phyloP scores from a whole-genome alignment of 1,140 invertebrate genomes.

The Sarcophaga bullata region DNA sequence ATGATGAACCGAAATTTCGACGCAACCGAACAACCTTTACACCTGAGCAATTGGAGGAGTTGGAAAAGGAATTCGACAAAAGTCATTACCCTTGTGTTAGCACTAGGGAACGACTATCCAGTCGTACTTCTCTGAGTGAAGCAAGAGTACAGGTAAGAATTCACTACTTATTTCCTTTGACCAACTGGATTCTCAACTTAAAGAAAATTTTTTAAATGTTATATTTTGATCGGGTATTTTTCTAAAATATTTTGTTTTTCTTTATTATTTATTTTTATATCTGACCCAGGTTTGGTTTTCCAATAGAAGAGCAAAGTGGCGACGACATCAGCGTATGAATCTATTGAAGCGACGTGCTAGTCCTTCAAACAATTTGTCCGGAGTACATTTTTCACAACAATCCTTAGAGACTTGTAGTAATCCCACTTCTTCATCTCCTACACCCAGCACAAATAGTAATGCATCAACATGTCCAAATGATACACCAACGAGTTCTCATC shows the following conservation, averaged over 20 bases:
- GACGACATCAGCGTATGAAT: slow-evolving; percentile 94
- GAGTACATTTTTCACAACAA: slow-evolving; percentile 53
- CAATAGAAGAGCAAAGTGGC: slow-evolving; percentile 96
- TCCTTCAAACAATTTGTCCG: slow-evolving; percentile 47
- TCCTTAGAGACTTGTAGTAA: slow-evolving; percentile 46
- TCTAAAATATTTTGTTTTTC: background rate
- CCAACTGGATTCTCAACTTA: background rate
- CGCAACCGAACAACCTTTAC: slow-evolving; percentile 94
- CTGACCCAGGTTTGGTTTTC: slow-evolving; percentile 91
- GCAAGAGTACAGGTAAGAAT: slow-evolving; percentile 90
- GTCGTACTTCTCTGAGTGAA: slow-evolving; percentile 93
- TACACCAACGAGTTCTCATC: slow-evolving; percentile 49
- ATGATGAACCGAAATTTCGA: slow-evolving; percentile 89
- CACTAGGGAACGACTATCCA: slow-evolving; percentile 88
- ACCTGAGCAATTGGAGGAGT: slow-evolving; percentile 90
- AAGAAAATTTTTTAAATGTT: background rate
- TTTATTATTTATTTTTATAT: slow-evolving; percentile 12
- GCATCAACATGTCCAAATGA: slow-evolving; percentile 37
- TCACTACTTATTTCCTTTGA: no score
- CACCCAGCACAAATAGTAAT: slow-evolving; percentile 58
- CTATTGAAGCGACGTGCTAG: slow-evolving; percentile 80
- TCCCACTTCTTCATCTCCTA: slow-evolving; percentile 53
- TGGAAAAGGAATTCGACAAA: slow-evolving; percentile 96
- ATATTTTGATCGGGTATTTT: background rate
- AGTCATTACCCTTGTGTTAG: slow-evolving; percentile 96